Evolutionary conservation across 2,888 invertebrate species (phyloP).

Genomic region (Pheosia gnoma): DNA sequence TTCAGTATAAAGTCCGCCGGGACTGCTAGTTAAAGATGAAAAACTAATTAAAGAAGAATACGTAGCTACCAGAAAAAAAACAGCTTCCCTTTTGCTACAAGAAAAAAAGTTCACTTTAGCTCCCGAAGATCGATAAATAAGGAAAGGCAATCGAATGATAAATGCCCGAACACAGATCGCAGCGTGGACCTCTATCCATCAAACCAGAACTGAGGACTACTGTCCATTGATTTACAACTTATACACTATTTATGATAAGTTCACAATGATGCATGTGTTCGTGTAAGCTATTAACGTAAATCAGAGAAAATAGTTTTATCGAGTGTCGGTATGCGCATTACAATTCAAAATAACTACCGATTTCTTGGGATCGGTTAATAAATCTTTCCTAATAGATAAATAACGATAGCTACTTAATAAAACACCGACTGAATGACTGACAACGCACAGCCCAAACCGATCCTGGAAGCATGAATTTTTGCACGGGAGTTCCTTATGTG

Average conservation of each 20-base stretch:
- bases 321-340: constrained; percentile 8
- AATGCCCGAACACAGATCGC: constrained; percentile 29
- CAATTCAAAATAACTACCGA: not conserved
- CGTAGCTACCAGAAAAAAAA: too few species aligned
- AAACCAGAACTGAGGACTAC: constrained; percentile 25
- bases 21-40: too few species aligned
- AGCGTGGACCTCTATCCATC: constrained; percentile 41
- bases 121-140: constrained; percentile 12
- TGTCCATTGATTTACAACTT: constrained; percentile 41
- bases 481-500: too few species aligned
- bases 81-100: too few species aligned
- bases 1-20: too few species aligned
- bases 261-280: constrained; percentile 22
- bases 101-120: not conserved
- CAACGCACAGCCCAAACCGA: too few species aligned
- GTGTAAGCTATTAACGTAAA: constrained; percentile 17
- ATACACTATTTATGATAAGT: constrained; percentile 45
- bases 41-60: too few species aligned
- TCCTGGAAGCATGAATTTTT: too few species aligned
- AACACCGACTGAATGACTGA: too few species aligned
- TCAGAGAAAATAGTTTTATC: constrained; percentile 18
- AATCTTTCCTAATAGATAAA: not conserved
- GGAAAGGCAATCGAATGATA: constrained; percentile 21
- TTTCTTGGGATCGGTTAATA: not conserved
- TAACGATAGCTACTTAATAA: too few species aligned